Base-by-base conservation (phyloP, 2,888 invertebrate species). In the Drosophila phalerata region DNA sequence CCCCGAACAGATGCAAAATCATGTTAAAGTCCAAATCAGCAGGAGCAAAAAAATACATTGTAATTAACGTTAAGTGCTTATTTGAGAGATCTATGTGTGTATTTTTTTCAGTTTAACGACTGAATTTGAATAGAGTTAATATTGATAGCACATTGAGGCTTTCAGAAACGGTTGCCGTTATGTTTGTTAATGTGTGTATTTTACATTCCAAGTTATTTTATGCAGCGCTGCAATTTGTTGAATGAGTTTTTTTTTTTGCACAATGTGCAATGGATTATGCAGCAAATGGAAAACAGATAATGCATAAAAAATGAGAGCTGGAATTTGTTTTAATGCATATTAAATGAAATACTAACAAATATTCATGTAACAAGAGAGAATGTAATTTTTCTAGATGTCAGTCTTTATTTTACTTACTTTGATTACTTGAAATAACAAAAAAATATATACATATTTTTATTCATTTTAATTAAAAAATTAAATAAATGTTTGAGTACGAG, bases 11-110 rank as follows among this genome's bases (percentile, higher is more conserved):
- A 57, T 42, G 42, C 43, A 48, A 65, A 58, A 74, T 69, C 65
- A 68, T 73, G 73, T 72, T 71, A 77, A 80, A 69, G 73, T 69
- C 67, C 56, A 67, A 64, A 81, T 68, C 65, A 71, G 69, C 34
- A 15, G 40, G 5, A 8, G 6, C 6, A 67, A 64, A 61, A 77
- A 63, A 63, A 49, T 40, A 63, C 61, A 69, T 65, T 60, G 87
- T 74, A 90, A 85, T 85, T 85, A 90, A 76, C 76, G 67, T 76
- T 76, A 85, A 85, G 90, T 85, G 89, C 87, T 84, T 81, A 85
- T 88, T 85, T 88, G 71, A 76, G 61, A 65, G 68, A 69, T 65
- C 62, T 63, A 45, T n/a, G 17, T 58, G 19, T 25, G 34, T 61
- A 45, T 58, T 28, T 40, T 45, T 47, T 37, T 5, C 30, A 25